Conservation (phyloP, 2,113 vertebrate genomes). For the Dendropsophus ebraccatus region DNA sequence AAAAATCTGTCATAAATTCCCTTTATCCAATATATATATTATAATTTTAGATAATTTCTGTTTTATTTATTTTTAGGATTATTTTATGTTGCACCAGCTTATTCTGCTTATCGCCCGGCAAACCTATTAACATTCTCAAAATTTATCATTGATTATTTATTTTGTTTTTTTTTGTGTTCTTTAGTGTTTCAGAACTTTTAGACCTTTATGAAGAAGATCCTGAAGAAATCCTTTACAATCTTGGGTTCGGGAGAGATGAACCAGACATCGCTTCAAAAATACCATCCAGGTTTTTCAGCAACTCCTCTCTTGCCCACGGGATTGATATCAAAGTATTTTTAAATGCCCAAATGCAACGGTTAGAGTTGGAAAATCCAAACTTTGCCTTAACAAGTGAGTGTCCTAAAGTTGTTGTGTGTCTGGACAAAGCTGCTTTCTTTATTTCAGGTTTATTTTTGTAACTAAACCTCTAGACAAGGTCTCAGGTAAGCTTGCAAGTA, state of each 20-base stretch:
- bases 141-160: too few relatives aligned
- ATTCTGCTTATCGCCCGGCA: too few relatives aligned
- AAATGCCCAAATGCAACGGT: constrained; percentile 92
- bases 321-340: constrained; percentile 98
- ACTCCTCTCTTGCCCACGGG: constrained; percentile 85
- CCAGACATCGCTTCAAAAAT: constrained; percentile 93
- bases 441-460: neutral
- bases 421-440: too few relatives aligned
- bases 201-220: constrained; percentile 97
- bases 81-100: too few relatives aligned
- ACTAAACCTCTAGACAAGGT: neutral
- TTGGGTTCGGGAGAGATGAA: constrained; percentile 96
- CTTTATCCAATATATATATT: too few relatives aligned
- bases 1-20: too few relatives aligned
- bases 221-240: constrained; percentile 94
- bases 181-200: constrained; percentile 93
- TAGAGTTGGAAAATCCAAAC: constrained; percentile 97
- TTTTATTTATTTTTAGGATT: too few relatives aligned
- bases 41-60: too few relatives aligned
- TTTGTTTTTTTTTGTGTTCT: constrained; percentile 50
- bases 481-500: neutral
- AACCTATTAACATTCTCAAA: too few relatives aligned
- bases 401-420: neutral
- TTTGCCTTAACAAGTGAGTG: constrained; percentile 94
- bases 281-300: constrained; percentile 92